Conservation (phyloP, 1,140 invertebrate genomes). For the Pomacea maculata region DNA sequence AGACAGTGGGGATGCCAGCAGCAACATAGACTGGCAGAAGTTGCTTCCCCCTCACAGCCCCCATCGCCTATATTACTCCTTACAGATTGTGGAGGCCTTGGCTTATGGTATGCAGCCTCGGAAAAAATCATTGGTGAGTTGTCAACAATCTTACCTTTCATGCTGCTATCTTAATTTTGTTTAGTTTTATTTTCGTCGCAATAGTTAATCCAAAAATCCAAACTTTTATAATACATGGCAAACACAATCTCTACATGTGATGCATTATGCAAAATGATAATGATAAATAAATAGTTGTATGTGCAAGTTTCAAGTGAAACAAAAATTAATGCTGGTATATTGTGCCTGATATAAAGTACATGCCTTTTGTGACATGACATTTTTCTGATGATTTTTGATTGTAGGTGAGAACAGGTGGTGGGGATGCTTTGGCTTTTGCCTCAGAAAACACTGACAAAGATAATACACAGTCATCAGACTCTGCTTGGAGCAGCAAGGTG, state of each 20-base stretch:
- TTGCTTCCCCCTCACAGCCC: conserved; percentile 86
- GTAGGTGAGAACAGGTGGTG: conserved; percentile 25
- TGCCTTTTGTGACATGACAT: too few species aligned
- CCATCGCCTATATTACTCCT: conserved; percentile 93
- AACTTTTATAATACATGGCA: neutral
- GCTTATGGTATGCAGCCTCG: conserved; percentile 65
- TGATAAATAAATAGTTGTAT: too few species aligned
- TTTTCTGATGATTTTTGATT: neutral
- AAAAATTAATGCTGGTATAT: too few species aligned
- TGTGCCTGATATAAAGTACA: too few species aligned
- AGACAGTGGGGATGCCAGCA: conserved; percentile 11
- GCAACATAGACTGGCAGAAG: conserved; percentile 69
- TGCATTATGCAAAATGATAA: too few species aligned
- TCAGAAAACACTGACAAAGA: conserved; percentile 14
- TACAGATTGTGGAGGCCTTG: conserved; percentile 88
- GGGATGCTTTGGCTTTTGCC: conserved; percentile 26
- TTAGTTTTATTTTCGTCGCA: neutral
- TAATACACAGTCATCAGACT: neutral
- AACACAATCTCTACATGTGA: too few species aligned
- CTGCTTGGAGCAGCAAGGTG: conserved; percentile 29
- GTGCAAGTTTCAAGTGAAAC: too few species aligned
- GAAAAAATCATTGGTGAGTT: conserved; percentile 64
- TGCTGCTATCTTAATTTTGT: neutral
- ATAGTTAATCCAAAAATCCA: neutral
- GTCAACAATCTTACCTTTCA: too few species aligned